Evolutionary conservation across 2,113 vertebrate genomes (phyloP), one percentile per base, ranked within the genome.

Genomic region (Ophthalmolycus amberensis): DNA sequence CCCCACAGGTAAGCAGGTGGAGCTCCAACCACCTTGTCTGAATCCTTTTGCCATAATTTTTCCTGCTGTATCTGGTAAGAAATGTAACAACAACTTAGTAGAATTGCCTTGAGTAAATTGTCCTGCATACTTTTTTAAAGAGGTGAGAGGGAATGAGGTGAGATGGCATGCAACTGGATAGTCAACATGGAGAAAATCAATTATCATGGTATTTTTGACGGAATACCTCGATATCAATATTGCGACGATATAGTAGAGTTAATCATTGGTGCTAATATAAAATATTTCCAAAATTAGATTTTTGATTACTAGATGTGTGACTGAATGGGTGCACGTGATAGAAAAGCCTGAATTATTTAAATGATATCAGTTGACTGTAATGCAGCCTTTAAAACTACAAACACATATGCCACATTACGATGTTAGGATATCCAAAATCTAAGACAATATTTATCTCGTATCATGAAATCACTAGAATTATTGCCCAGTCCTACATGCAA

Each of bases 1-100:
- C 40, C 72, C 66, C 20, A 63, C 52, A 84, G 80, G 88, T 82
- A 22, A 27, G 15, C 34, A 71, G 56, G 29, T 1, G 44, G 8
- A 34, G 37, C 27, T 63, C 9, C 12, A 11, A 2, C 10, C 25
- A n/a, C 1, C 29, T 15, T 29, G 4, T 15, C 20, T 40, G n/a
- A 8, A 42, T 58, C n/a, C 6, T 27, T 65, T 71, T 58, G 14
- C 16, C 7, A 15, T 66, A 0, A 29, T 44, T 63, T 56, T 37
- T 1, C 44, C 44, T 44, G 50, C 38, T 38, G 27, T 8, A 2
- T 12, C 65, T 64, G 5, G 1, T 1, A 16, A 27, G 1, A 67
- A 48, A 46, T 22, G 37, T 46, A 42, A 14, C 38, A 58, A 34
- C 4, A 40, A 37, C 6, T 25, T 11, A 27, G 10, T 5, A 42